These are phyloP conservation scores for Sebastiscus tertius DNA, from an alignment of 2,797 vertebrate genomes.

Conservation along the genomic window DNA sequence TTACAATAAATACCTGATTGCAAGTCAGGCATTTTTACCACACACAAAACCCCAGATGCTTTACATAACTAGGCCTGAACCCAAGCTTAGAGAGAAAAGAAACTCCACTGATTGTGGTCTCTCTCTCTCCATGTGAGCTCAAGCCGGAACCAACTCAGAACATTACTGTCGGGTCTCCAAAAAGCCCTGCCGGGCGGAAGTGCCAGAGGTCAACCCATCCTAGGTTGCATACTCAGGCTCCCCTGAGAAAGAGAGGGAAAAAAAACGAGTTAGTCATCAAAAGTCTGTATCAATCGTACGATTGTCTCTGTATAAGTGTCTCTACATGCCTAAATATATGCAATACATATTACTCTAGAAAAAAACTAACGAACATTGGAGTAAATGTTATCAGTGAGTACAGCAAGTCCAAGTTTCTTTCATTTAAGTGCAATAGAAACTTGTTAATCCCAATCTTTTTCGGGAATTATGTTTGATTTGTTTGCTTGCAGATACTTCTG, in stretches of 20 bases:
- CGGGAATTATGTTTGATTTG: not conserved
- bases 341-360: not conserved
- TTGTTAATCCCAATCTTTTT: not conserved
- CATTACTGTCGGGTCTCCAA: conserved; percentile 83
- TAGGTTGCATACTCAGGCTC: conserved; percentile 17
- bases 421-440: not conserved
- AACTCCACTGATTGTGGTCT: not conserved
- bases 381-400: not conserved
- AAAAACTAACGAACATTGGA: not conserved
- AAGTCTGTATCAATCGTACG: not conserved
- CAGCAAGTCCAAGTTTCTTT: not conserved
- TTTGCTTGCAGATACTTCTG: not conserved
- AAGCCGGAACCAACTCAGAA: conserved; percentile 81
- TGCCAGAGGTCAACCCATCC: conserved; percentile 6
- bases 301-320: not conserved
- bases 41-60: conserved; percentile 64
- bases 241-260: conserved; percentile 48
- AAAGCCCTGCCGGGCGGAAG: conserved; percentile 59
- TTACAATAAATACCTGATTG: conserved; percentile 49
- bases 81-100: conserved; percentile 20
- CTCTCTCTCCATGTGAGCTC: conserved; percentile 44
- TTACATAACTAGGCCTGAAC: conserved; percentile 68
- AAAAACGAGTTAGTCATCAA: not conserved
- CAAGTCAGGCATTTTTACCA: conserved; percentile 53
- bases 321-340: too few relatives aligned